Percentiles rank a stretch among this genome's conserved stretches.
Conservation (phyloP, 2,797 vertebrate genomes). For the Psittacula derbiana region DNA sequence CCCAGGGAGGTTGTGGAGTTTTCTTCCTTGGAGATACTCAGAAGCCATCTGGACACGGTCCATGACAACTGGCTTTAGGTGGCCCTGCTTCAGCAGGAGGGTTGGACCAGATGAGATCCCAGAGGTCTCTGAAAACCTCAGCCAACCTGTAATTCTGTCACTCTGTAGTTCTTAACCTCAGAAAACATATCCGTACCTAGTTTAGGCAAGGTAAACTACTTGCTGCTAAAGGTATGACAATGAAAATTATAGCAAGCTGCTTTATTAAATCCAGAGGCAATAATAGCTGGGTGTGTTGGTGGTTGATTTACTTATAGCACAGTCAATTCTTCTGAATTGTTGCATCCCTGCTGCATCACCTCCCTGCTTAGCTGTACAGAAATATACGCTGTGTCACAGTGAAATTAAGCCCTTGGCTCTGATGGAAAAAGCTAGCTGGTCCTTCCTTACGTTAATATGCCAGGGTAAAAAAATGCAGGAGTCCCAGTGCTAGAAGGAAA, state of each 20-base stretch:
- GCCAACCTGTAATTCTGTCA: not conserved
- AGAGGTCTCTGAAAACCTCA: not conserved
- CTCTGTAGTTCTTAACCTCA: not conserved
- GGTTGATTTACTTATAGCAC: not conserved
- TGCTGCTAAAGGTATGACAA: not conserved
- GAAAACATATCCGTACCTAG: not conserved
- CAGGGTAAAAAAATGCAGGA: not conserved
- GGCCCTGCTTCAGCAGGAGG: not conserved
- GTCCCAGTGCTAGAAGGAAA: not conserved
- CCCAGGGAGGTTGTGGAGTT: not conserved
- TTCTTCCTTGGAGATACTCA: not conserved
- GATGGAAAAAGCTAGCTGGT: not conserved
- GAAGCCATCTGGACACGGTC: not conserved
- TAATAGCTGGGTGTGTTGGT: not conserved
- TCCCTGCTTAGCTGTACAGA: not conserved
- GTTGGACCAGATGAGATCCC: not conserved
- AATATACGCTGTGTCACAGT: not conserved
- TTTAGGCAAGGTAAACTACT: not conserved
- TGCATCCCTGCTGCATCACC: not conserved
- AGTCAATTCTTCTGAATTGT: not conserved
- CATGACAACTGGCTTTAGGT: not conserved
- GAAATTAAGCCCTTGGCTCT: not conserved
- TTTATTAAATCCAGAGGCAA: not conserved
- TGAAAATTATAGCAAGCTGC: not conserved
- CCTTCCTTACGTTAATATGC: accelerated